Evolutionary conservation across 1,140 invertebrate genomes (phyloP), one percentile per base, ranked within the genome.

Genomic region (Campodea augens): DNA sequence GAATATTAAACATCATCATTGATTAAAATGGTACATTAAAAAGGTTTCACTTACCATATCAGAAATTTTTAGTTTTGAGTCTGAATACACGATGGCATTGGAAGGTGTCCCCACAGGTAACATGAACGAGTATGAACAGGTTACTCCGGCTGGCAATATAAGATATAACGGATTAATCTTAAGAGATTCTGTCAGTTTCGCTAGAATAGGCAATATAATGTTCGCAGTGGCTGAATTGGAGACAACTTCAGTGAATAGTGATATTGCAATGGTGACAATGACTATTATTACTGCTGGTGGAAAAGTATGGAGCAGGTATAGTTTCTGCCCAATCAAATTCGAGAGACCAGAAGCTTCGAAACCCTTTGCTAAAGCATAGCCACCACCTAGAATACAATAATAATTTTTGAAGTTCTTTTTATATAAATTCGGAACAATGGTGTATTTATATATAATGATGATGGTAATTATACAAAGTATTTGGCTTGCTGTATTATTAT

Each of bases 201-300:
- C 75, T 24, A 86, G 57, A 2, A 88, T 78, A 2, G 85, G 85
- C 40, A 88, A 57, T 32, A 88, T 70, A 12, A 85, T 77, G 54
- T 85, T 86, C n/a, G 82, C 81, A 19, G 84, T 77, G 19, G 83
- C 84, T 0, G 84, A 76, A 57, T 88, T 89, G 7, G 78, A 81
- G 0, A 79, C 81, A 54, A 89, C 78, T 59, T 87, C 83, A 0
- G 85, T 88, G 25, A 85, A 58, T 42, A 75, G 62, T 41, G 48
- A 72, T 54, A 49, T 71, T 60, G 50, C 67, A 3, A 62, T 24
- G 36, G 58, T 60, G 7, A 67, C 50, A n/a, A 66, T 51, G 0
- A 63, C 45, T 2, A 64, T 53, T 18, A 68, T 58, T 2, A 55
- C 49, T 7, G 45, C 47, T 13, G 60, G 54, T 5, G 62, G 56